Percentiles rank a stretch among this genome's conserved stretches.
phyloP scores from a whole-genome alignment of 2,888 invertebrate species.

The Vannuccia rotundouncinata region DNA sequence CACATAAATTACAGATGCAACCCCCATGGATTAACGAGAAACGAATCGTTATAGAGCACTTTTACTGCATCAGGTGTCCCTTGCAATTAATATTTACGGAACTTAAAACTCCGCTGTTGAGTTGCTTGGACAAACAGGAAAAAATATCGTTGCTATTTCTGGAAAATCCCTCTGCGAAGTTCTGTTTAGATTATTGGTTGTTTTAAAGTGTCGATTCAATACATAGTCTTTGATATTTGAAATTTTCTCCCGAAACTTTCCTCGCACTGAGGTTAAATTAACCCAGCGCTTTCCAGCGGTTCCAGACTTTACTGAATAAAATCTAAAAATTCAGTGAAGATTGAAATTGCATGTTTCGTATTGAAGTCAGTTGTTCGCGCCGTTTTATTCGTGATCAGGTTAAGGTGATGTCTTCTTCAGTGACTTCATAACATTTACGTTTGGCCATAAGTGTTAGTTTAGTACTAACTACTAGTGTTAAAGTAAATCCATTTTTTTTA shows the following conservation, averaged over 20 bases:
- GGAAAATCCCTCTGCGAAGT: background rate
- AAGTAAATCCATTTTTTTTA: background rate
- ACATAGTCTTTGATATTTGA: conserved; percentile 16
- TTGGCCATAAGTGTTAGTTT: background rate
- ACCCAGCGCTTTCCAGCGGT: conserved; percentile 11
- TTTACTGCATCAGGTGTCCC: too few relatives aligned
- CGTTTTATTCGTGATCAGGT: conserved; percentile 22
- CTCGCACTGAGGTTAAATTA: conserved; percentile 12
- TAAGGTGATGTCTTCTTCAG: background rate
- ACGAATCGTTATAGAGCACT: too few relatives aligned
- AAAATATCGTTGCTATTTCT: background rate
- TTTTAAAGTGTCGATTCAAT: conserved; percentile 11
- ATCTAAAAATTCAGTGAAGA: conserved; percentile 15
- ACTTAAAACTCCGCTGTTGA: background rate
- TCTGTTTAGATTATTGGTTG: conserved; percentile 9
- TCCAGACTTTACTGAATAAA: conserved; percentile 7
- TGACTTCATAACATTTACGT: background rate
- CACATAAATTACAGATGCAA: too few relatives aligned
- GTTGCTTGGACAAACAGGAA: conserved; percentile 20
- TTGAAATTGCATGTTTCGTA: conserved; percentile 24
- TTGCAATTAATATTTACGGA: too few relatives aligned
- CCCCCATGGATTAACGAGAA: too few relatives aligned
- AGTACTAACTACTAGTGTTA: background rate
- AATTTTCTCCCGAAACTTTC: conserved; percentile 13
- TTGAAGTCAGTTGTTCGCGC: conserved; percentile 19